A percentile compares a stretch with the other conserved stretches of the same genome.
Evolutionary conservation across 2,888 invertebrate genomes (phyloP).

Genomic region (Idaea dimidiata): DNA sequence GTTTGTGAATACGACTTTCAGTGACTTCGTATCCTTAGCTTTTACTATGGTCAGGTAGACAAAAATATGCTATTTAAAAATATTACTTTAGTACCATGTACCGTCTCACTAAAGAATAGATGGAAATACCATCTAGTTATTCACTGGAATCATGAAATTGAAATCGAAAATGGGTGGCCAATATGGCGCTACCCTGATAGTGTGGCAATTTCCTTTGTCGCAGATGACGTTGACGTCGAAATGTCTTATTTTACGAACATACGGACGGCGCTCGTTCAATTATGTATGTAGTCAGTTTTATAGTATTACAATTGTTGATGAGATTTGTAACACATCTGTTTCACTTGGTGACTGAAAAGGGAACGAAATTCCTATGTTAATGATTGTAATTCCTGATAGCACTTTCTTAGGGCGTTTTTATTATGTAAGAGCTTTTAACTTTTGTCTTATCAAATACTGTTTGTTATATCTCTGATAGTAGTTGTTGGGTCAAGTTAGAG

Average conservation of each 20-base stretch:
- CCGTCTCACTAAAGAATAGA: background rate
- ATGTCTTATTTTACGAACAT: constrained; percentile 33
- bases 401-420: too few species aligned
- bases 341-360: background rate
- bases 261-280: background rate
- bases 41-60: too few species aligned
- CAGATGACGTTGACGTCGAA: constrained; percentile 36
- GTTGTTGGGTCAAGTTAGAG: too few species aligned
- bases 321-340: background rate
- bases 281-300: background rate
- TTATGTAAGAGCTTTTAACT: too few species aligned
- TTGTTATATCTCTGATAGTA: too few species aligned
- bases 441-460: too few species aligned
- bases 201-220: constrained; percentile 34
- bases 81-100: too few species aligned
- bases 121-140: background rate
- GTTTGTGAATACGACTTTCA: too few species aligned
- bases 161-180: background rate
- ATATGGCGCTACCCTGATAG: constrained; percentile 27
- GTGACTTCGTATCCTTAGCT: too few species aligned
- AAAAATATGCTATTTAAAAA: too few species aligned
- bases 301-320: background rate
- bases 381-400: too few species aligned
- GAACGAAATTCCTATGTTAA: background rate
- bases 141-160: background rate